A percentile compares a stretch with the other conserved stretches of the same genome.
phyloP scores from a whole-genome alignment of 1,140 invertebrate species.

The Coboldia fuscipes region DNA sequence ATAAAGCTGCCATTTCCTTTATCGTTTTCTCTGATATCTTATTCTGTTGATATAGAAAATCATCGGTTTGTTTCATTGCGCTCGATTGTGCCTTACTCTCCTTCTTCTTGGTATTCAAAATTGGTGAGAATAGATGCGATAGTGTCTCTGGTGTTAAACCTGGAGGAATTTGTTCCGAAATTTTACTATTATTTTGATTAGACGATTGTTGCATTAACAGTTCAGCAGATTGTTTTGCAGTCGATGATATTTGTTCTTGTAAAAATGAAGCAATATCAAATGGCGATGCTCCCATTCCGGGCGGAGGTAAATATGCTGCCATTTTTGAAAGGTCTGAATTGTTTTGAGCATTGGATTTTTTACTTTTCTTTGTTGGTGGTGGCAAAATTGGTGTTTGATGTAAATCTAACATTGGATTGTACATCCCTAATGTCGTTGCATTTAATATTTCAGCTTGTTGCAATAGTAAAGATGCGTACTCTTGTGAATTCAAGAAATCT shows the following conservation, averaged over 20 bases:
- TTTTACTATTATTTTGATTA: too few species aligned
- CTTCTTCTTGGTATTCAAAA: too few species aligned
- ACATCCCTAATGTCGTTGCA: conserved; percentile 18
- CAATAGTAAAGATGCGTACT: conserved; percentile 16
- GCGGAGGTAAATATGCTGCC: conserved; percentile 3
- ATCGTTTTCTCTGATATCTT: too few species aligned
- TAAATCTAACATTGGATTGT: too few species aligned
- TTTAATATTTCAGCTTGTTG: conserved; percentile 19
- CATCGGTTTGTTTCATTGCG: too few species aligned
- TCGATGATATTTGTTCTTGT: conserved; percentile 18
- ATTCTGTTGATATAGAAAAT: neutral
- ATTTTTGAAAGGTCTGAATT: neutral
- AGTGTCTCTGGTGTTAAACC: conserved; percentile 17
- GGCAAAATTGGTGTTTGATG: neutral
- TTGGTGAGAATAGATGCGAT: too few species aligned
- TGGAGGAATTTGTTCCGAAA: too few species aligned
- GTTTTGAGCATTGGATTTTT: conserved; percentile 1
- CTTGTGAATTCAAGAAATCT: conserved; percentile 17
- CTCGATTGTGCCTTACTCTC: too few species aligned
- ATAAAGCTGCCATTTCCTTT: too few species aligned
- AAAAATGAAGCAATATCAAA: conserved; percentile 16
- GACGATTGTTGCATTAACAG: too few species aligned
- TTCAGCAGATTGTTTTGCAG: conserved; percentile 17
- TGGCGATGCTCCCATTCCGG: conserved; percentile 14
- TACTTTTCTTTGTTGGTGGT: neutral